phyloP scores from a whole-genome alignment of 2,113 vertebrate genomes.

The Ptilorrhoa leucosticta region DNA sequence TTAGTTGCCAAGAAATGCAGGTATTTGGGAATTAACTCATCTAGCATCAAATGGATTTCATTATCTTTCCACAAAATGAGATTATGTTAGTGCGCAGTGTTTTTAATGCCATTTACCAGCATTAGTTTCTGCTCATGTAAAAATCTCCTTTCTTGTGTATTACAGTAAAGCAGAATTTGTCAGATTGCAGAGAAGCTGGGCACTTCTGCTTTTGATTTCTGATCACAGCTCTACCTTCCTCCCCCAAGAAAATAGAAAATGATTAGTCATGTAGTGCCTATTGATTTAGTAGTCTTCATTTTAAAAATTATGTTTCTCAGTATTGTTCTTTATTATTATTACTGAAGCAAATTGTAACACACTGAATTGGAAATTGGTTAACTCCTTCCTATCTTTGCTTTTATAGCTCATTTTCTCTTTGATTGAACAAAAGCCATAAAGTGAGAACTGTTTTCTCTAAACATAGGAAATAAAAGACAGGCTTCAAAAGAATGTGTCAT shows the following conservation, averaged over 20 bases:
- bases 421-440: conserved; percentile 57
- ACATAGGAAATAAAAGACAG: conserved; percentile 43
- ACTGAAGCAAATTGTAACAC: conserved; percentile 63
- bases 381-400: conserved; percentile 61
- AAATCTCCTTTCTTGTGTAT: conserved; percentile 1
- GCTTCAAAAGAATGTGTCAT: background rate
- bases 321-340: conserved; percentile 68
- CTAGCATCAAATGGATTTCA: conserved; percentile 5
- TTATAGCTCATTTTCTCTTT: conserved; percentile 61
- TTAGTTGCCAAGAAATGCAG: background rate
- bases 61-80: background rate
- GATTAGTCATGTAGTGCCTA: conserved; percentile 67
- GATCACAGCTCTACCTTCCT: conserved; percentile 57
- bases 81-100: background rate
- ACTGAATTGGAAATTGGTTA: conserved; percentile 58
- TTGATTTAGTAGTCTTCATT: conserved; percentile 70
- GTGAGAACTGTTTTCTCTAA: conserved; percentile 48
- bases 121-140: background rate
- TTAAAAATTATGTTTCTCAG: conserved; percentile 65
- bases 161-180: conserved; percentile 7
- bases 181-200: background rate
- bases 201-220: conserved; percentile 51
- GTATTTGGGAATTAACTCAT: conserved; percentile 2
- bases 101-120: background rate
- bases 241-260: conserved; percentile 53